A percentile compares a stretch with the other conserved stretches of the same genome.
phyloP scores from a whole-genome alignment of 2,113 vertebrate genomes.

The Columba janthina region DNA sequence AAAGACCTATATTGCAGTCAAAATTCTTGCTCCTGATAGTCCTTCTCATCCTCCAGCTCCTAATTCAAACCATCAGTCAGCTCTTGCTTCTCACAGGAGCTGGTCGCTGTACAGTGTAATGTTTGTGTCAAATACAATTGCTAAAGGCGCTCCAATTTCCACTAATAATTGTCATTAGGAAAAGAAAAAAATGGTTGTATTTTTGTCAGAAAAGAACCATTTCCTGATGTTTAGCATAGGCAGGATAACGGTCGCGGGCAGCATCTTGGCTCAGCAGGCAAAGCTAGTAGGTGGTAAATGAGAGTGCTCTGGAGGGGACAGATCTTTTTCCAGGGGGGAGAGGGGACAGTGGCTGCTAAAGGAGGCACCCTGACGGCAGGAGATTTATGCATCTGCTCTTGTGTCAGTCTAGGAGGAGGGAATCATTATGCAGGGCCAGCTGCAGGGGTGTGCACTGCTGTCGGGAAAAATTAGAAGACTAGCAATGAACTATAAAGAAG shows the following conservation, averaged over 20 bases:
- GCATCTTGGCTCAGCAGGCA: constrained; percentile 37
- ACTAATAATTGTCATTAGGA: constrained; percentile 37
- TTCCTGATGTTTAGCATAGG: constrained; percentile 14
- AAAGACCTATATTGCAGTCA: background rate
- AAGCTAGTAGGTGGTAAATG: constrained; percentile 62
- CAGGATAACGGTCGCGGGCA: constrained; percentile 18
- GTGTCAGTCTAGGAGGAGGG: constrained; percentile 31
- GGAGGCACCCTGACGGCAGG: constrained; percentile 40
- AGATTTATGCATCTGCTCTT: constrained; percentile 45
- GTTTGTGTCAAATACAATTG: background rate
- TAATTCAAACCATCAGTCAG: background rate
- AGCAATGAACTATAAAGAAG: constrained; percentile 50
- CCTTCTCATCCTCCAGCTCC: background rate
- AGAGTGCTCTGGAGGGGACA: constrained; percentile 27
- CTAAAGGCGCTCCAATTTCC: constrained; percentile 34
- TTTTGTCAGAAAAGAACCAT: constrained; percentile 25
- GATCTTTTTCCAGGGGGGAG: constrained; percentile 24
- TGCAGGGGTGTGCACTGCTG: constrained; percentile 55
- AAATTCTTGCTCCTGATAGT: background rate
- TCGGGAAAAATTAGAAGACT: constrained; percentile 64
- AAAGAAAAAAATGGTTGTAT: background rate
- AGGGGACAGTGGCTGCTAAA: background rate
- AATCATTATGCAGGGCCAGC: constrained; percentile 63
- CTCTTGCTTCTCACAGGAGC: background rate
- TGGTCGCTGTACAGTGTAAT: background rate